These are phyloP conservation scores for Lethrus apterus DNA, from an alignment of 1,140 invertebrate genomes.

Conservation along the genomic window DNA sequence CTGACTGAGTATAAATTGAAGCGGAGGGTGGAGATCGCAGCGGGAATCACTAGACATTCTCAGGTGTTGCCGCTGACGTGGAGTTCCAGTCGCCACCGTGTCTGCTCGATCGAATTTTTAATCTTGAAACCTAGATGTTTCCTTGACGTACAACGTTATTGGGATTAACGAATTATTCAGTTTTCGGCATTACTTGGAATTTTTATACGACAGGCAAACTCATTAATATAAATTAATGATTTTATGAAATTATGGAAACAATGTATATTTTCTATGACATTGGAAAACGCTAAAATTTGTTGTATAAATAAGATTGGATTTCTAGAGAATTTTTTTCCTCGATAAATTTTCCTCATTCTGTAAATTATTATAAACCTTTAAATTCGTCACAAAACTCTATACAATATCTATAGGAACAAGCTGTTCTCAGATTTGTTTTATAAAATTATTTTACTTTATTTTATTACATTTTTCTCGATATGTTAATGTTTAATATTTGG, in stretches of 20 bases:
- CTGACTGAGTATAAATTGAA: conserved; percentile 13
- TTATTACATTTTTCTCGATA: too few species aligned
- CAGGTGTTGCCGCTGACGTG: conserved; percentile 10
- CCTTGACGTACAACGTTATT: background rate
- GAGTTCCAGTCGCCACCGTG: conserved; percentile 10
- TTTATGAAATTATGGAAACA: background rate
- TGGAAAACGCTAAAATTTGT: too few species aligned
- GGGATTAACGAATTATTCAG: background rate
- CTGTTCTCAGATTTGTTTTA: too few species aligned
- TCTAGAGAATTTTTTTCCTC: too few species aligned
- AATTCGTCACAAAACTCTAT: too few species aligned
- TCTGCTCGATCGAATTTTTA: background rate
- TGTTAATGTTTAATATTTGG: too few species aligned
- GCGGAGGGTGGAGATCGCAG: conserved; percentile 10
- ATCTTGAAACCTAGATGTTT: background rate
- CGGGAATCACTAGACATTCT: conserved; percentile 9
- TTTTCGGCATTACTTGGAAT: background rate
- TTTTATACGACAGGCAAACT: background rate
- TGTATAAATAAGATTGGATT: too few species aligned
- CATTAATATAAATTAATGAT: background rate
- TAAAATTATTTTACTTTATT: too few species aligned
- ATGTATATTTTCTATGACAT: background rate
- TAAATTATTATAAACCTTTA: too few species aligned
- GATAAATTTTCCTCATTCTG: too few species aligned
- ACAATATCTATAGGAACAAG: too few species aligned